Evolutionary conservation across 2,797 vertebrate species (phyloP).

Genomic region (Rhinogobio ventralis): DNA sequence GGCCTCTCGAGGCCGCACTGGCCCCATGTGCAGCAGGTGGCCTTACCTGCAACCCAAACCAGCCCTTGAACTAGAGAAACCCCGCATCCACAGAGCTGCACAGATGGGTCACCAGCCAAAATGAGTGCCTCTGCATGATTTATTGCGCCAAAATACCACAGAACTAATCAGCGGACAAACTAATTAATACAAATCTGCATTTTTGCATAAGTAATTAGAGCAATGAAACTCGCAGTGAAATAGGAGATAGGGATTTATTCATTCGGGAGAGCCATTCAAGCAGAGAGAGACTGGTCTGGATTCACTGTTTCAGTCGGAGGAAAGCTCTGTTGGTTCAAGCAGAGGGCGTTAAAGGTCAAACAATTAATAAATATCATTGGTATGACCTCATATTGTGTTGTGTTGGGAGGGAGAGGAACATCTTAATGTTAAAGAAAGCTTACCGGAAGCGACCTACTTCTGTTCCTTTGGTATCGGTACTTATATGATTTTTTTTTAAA

Average conservation of each 20-base stretch:
- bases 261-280: conserved; percentile 83
- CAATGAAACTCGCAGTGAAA: conserved; percentile 80
- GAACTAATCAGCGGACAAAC: conserved; percentile 89
- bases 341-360: conserved; percentile 84
- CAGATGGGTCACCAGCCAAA: conserved; percentile 83
- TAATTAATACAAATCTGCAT: conserved; percentile 94
- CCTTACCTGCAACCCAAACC: conserved; percentile 77
- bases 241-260: conserved; percentile 83
- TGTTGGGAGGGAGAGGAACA: not conserved
- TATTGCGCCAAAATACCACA: conserved; percentile 87
- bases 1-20: conserved; percentile 64
- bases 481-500: not conserved
- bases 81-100: conserved; percentile 77
- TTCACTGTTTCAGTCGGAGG: conserved; percentile 75
- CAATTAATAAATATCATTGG: conserved; percentile 85
- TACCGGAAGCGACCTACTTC: not conserved
- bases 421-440: not conserved
- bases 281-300: conserved; percentile 82
- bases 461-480: not conserved
- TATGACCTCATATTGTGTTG: conserved; percentile 65
- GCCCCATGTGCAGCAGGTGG: conserved; percentile 83
- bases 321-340: conserved; percentile 82
- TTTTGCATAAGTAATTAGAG: conserved; percentile 92
- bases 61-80: conserved; percentile 83
- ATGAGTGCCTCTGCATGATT: conserved; percentile 82